Base-by-base conservation (phyloP, 2,888 invertebrate species). In the Hyalella azteca region DNA sequence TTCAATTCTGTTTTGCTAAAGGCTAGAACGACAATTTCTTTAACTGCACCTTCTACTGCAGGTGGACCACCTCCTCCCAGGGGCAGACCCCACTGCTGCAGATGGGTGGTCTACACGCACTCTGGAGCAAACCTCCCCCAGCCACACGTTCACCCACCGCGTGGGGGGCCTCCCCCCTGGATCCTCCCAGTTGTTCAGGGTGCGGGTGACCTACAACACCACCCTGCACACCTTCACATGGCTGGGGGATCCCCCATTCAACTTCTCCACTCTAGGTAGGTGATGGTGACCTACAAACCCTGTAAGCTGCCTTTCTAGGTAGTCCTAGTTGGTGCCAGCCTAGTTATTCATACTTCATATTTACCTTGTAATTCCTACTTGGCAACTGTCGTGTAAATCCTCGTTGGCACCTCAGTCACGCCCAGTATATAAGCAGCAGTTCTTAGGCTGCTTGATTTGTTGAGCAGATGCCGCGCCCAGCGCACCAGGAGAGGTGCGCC, bases 401-500 rank as follows among this genome's bases (percentile, higher is more conserved):
- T n/a, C n/a, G n/a, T n/a, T n/a, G n/a, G n/a, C n/a, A n/a, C n/a
- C n/a, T n/a, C n/a, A n/a, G n/a, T n/a, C n/a, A n/a, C n/a, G n/a
- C n/a, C n/a, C n/a, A n/a, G n/a, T n/a, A n/a, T n/a, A n/a, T n/a
- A n/a, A n/a, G n/a, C n/a, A n/a, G n/a, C n/a, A n/a, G n/a, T n/a
- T n/a, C n/a, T n/a, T 48, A 13, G 9, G 2, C n/a, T 29, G 29
- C 45, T 1, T 19, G 45, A 19, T 45, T n/a, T 3, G 13, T 41
- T 60, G 22, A 54, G 2, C 83, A 87, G 88, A 87, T 60, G 88
- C 88, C 83, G 86, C 92, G 19, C 97, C 96, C 0, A 92, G 93
- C 59, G 89, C 92, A 0, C 96, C 96, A 0, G 94, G 94, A 0
- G 90, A 79, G 45, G 82, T 83, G 45, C 66, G 82, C 79, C 73